Evolutionary conservation across 2,888 invertebrate species (phyloP).

Genomic region (Hypercompe scribonia): DNA sequence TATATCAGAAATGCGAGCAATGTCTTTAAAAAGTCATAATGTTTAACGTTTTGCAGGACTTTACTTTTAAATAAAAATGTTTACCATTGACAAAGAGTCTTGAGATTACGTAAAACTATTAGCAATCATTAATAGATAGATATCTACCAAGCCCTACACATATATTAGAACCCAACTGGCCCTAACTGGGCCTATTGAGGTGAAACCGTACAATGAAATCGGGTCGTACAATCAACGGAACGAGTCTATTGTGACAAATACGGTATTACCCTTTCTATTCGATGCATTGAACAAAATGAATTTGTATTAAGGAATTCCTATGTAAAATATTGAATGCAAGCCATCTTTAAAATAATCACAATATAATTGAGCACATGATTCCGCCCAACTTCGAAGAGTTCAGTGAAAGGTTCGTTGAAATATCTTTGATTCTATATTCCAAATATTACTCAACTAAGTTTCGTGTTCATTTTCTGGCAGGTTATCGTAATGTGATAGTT

Average conservation of each 20-base stretch:
- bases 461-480: not conserved
- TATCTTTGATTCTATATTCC: not conserved
- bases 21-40: too few species aligned
- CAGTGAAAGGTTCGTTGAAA: not conserved
- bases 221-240: conserved; percentile 68
- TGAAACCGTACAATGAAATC: conserved; percentile 64
- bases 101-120: conserved; percentile 9
- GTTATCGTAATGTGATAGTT: not conserved
- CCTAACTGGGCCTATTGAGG: conserved; percentile 58
- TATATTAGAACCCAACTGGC: conserved; percentile 33
- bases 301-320: conserved; percentile 1
- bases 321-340: conserved; percentile 1
- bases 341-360: not conserved
- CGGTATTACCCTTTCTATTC: conserved; percentile 56
- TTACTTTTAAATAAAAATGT: not conserved
- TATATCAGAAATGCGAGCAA: too few species aligned
- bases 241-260: conserved; percentile 69
- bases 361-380: not conserved
- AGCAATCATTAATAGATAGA: conserved; percentile 51
- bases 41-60: too few species aligned
- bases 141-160: conserved; percentile 36
- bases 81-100: not conserved
- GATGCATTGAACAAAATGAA: conserved; percentile 50
- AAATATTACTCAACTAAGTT: not conserved
- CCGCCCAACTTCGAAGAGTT: not conserved